These are phyloP conservation scores for Nomada goodeniana DNA, from an alignment of 2,888 invertebrate genomes.

Conservation along the genomic window DNA sequence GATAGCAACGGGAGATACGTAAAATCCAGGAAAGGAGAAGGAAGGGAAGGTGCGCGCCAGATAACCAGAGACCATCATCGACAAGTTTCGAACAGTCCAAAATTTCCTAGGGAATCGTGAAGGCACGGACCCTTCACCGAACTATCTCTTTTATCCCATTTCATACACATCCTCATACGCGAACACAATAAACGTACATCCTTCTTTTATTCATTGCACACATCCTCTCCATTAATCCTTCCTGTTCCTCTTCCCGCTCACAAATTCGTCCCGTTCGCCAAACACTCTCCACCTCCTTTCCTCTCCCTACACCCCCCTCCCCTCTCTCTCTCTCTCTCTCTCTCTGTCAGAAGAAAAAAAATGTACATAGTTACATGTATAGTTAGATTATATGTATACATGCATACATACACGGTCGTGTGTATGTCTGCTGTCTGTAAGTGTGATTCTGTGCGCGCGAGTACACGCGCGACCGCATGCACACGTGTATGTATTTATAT, in stretches of 20 bases:
- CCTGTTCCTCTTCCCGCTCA: background rate
- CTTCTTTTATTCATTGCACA: constrained; percentile 8
- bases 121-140: constrained; percentile 12
- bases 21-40: constrained; percentile 1
- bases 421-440: constrained; percentile 58
- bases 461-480: constrained; percentile 35
- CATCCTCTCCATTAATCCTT: background rate
- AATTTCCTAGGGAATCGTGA: constrained; percentile 33
- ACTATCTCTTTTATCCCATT: constrained; percentile 22
- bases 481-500: constrained; percentile 45
- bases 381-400: constrained; percentile 81
- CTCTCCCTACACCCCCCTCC: background rate
- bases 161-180: background rate
- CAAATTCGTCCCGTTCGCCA: background rate
- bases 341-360: constrained; percentile 56
- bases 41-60: constrained; percentile 52
- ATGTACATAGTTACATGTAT: constrained; percentile 84
- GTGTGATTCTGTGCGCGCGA: constrained; percentile 47
- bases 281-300: background rate
- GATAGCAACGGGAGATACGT: constrained; percentile 12
- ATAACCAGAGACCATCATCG: constrained; percentile 44
- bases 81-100: constrained; percentile 27
- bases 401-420: constrained; percentile 63
- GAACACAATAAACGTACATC: constrained; percentile 7
- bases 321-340: constrained; percentile 8